phyloP scores from a whole-genome alignment of 2,888 invertebrate genomes.

The Drosophila buzzatii region DNA sequence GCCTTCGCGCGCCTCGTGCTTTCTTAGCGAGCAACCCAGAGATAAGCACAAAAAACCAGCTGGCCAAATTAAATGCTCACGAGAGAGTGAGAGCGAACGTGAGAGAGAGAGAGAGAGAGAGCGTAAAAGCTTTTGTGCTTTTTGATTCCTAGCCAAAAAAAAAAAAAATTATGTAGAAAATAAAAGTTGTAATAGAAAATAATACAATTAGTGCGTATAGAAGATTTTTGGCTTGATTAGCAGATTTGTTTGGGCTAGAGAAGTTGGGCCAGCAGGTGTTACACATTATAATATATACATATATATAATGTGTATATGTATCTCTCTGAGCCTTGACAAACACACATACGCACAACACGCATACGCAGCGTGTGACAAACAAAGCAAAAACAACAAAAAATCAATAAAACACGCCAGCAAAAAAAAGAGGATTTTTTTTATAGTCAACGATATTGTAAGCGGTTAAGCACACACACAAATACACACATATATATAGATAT shows the following conservation, averaged over 20 bases:
- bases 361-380: slow-evolving; percentile 55
- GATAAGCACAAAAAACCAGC: slow-evolving; percentile 25
- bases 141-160: slow-evolving; percentile 35
- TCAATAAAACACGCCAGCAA: slow-evolving; percentile 46
- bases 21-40: slow-evolving; percentile 18
- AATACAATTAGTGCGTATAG: slow-evolving; percentile 57
- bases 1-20: slow-evolving; percentile 24
- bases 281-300: background rate
- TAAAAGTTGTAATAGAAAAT: slow-evolving; percentile 54
- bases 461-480: background rate
- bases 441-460: slow-evolving; percentile 46
- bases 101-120: background rate
- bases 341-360: slow-evolving; percentile 38
- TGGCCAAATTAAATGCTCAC: slow-evolving; percentile 7
- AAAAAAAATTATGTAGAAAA: slow-evolving; percentile 2
- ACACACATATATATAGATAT: background rate
- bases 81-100: slow-evolving; percentile 7
- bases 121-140: slow-evolving; percentile 54
- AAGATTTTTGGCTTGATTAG: slow-evolving; percentile 43
- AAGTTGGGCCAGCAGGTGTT: background rate
- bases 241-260: slow-evolving; percentile 10
- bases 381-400: slow-evolving; percentile 40
- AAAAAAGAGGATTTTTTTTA: slow-evolving; percentile 23
- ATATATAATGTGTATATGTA: background rate
- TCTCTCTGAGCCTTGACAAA: slow-evolving; percentile 44